Conservation (phyloP, 2,888 invertebrate species). For the Athalia circularis region DNA sequence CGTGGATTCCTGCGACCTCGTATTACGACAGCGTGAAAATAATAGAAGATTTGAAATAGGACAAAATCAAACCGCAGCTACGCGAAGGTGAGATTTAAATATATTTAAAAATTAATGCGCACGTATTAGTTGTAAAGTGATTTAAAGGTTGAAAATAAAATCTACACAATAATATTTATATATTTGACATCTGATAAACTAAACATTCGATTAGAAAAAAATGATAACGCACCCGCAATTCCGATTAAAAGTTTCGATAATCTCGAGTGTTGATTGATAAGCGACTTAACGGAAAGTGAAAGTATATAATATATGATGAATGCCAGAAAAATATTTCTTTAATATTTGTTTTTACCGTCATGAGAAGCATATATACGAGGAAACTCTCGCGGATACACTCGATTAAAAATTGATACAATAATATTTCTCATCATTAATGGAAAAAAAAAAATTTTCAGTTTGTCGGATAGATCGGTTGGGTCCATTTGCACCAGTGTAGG, state of each 20-base stretch:
- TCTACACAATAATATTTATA: background rate
- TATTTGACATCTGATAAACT: slow-evolving; percentile 5
- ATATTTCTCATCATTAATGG: too few species aligned
- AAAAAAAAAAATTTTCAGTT: background rate
- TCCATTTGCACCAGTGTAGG: background rate
- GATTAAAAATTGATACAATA: too few species aligned
- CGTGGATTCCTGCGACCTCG: slow-evolving; percentile 56
- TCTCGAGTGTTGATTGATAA: background rate
- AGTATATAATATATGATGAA: too few species aligned
- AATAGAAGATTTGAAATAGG: slow-evolving; percentile 58
- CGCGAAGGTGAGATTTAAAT: slow-evolving; percentile 55
- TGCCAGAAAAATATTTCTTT: too few species aligned
- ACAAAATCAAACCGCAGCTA: slow-evolving; percentile 52
- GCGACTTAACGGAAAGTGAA: too few species aligned
- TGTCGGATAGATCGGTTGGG: slow-evolving; percentile 18
- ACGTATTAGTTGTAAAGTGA: background rate
- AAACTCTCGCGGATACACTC: too few species aligned
- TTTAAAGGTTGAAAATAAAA: background rate
- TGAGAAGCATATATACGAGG: too few species aligned
- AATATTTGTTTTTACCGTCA: too few species aligned
- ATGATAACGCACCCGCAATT: slow-evolving; percentile 3
- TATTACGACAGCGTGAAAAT: slow-evolving; percentile 61
- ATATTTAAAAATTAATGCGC: background rate
- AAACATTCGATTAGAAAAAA: slow-evolving; percentile 12
- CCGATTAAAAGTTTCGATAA: background rate